Evolutionary conservation across 1,140 invertebrate genomes (phyloP).

Genomic region (Leptinotarsa undecemlineata): DNA sequence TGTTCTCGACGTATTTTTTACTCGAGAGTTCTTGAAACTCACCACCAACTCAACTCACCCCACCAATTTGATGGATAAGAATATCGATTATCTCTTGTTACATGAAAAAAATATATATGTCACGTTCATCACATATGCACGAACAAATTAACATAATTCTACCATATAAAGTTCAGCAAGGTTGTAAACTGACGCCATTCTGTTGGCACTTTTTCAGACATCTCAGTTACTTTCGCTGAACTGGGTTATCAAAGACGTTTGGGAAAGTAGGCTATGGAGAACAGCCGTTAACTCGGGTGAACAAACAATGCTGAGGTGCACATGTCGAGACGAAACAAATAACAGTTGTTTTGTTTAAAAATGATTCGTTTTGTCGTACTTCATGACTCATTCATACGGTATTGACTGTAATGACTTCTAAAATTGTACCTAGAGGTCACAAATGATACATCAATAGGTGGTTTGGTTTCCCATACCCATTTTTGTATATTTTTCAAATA

Average conservation of each 20-base stretch:
- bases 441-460: no score
- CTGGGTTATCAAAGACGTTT: slow-evolving; percentile 5
- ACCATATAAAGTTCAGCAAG: slow-evolving; percentile 4
- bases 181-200: slow-evolving; percentile 3
- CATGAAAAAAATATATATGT: no score
- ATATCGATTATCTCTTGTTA: no score
- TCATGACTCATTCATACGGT: neutral
- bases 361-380: neutral
- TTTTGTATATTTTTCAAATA: no score
- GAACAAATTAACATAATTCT: neutral
- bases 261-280: slow-evolving; percentile 7
- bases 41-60: no score
- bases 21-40: no score
- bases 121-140: neutral
- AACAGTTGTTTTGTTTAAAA: neutral
- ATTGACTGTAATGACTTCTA: neutral
- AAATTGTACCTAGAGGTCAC: no score
- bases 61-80: no score
- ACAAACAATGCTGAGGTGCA: neutral
- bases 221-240: slow-evolving; percentile 7
- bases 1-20: no score
- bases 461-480: no score
- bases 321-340: neutral
- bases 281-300: neutral
- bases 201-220: neutral